Percentiles rank a stretch among this genome's conserved stretches.
Conservation (phyloP, 2,797 vertebrate genomes). For the Poecilia velifera region DNA sequence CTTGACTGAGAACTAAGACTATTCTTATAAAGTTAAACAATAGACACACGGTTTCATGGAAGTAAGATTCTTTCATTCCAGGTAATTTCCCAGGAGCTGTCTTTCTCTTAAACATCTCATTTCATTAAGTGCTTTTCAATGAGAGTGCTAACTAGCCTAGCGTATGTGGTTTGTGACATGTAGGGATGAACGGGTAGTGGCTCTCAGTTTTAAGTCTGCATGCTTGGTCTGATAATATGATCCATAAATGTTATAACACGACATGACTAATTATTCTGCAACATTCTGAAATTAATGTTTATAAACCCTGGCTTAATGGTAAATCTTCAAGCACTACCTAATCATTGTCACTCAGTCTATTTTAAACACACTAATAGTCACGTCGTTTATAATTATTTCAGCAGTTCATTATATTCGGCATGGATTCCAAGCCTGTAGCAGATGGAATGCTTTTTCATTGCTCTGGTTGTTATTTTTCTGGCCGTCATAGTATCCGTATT, state of each 20-base stretch:
- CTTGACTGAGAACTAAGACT: constrained; percentile 13
- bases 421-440: background rate
- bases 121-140: constrained; percentile 79
- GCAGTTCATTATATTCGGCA: constrained; percentile 11
- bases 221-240: constrained; percentile 26
- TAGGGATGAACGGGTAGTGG: constrained; percentile 35
- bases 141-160: constrained; percentile 65
- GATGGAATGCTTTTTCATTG: background rate
- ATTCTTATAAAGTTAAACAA: constrained; percentile 15
- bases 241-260: constrained; percentile 39
- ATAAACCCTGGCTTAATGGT: constrained; percentile 5
- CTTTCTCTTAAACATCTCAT: constrained; percentile 69
- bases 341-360: constrained; percentile 14
- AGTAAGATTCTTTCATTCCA: constrained; percentile 26
- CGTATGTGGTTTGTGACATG: constrained; percentile 46
- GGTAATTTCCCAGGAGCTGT: constrained; percentile 14
- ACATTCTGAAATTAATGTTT: constrained; percentile 18
- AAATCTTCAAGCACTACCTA: constrained; percentile 18
- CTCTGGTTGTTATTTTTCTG: background rate
- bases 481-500: constrained; percentile 6
- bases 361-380: constrained; percentile 5
- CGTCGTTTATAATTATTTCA: constrained; percentile 10
- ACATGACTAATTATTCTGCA: constrained; percentile 17
- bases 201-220: constrained; percentile 34
- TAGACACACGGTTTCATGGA: constrained; percentile 14